Evolutionary conservation across 1,140 invertebrate genomes (phyloP).

Genomic region (Drosophila kikkawai): DNA sequence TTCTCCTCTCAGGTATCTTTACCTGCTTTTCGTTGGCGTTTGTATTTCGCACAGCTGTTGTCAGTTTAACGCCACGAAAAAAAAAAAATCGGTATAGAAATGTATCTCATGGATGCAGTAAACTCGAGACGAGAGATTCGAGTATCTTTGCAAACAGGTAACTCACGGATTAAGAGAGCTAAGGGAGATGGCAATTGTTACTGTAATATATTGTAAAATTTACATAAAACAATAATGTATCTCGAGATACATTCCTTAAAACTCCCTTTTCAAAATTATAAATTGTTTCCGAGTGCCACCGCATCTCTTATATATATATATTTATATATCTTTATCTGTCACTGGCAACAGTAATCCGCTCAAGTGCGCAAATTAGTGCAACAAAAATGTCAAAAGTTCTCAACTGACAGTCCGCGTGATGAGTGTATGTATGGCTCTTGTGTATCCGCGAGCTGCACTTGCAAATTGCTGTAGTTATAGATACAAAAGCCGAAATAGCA

Average conservation of each 20-base stretch:
- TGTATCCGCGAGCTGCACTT: constrained; percentile 65
- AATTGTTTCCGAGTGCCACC: constrained; percentile 12
- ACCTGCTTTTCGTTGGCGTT: constrained; percentile 5
- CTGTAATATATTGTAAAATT: too few relatives aligned
- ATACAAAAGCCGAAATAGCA: constrained; percentile 67
- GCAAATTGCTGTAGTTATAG: constrained; percentile 79
- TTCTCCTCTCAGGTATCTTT: neutral
- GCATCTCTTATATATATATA: neutral
- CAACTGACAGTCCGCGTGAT: constrained; percentile 45
- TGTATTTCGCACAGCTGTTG: constrained; percentile 68
- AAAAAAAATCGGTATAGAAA: constrained; percentile 20
- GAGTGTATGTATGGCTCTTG: constrained; percentile 14
- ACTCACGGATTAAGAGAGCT: constrained; percentile 27
- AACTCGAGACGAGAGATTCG: neutral
- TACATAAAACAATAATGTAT: too few relatives aligned
- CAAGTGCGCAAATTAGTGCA: constrained; percentile 75
- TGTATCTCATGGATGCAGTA: constrained; percentile 66
- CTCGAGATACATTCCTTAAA: neutral
- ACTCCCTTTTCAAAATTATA: neutral
- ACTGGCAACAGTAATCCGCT: constrained; percentile 41
- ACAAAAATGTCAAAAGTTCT: constrained; percentile 63
- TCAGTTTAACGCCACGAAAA: constrained; percentile 38
- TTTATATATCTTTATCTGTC: constrained; percentile 7
- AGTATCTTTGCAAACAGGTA: constrained; percentile 16
- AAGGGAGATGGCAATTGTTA: neutral